Evolutionary conservation across 2,888 invertebrate genomes (phyloP), one percentile per base, ranked within the genome.

Genomic region (Ephialtes manifestator): DNA sequence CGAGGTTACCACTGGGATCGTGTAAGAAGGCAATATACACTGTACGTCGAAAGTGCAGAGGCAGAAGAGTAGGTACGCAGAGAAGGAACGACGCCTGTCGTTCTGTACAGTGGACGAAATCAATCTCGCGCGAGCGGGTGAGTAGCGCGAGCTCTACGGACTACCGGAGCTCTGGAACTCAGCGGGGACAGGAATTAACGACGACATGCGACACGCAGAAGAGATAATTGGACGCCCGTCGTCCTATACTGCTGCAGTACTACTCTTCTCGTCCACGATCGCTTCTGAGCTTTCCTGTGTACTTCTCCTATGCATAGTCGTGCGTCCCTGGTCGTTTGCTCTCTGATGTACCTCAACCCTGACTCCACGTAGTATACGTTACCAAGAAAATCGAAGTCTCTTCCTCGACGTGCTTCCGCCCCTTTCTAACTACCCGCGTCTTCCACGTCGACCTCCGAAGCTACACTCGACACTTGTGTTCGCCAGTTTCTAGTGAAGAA

Each of bases 151-250:
- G 28, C 53, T 43, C 48, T 35, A 39, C 18, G 65, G 39, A 53
- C 76, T 76, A 53, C 60, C 81, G 55, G 84, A 83, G 80, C 74
- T 77, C 48, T 75, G 83, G 68, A 74, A 80, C 79, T 71, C 78
- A 71, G 75, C 85, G 81, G 74, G 84, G 88, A 89, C 88, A 86
- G 84, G 88, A 89, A 90, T 90, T 89, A 89, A 89, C 88, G 89
- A 88, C 87, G 87, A 86, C 88, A 90, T 89, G 89, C 88, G 89
- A 90, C 90, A 90, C 88, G 89, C 88, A 89, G 88, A 89, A 90
- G 88, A 89, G 89, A 89, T 90, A 90, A 90, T 90, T 90, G 90
- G 90, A 90, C 88, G 87, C 85, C 87, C 86, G 86, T 85, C 85
- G 86, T 87, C 46, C 60, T 74, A 20, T 46, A 35, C 68, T 15